Evolutionary conservation across 2,113 vertebrate species (phyloP).

Genomic region (Prietella phreatophila): DNA sequence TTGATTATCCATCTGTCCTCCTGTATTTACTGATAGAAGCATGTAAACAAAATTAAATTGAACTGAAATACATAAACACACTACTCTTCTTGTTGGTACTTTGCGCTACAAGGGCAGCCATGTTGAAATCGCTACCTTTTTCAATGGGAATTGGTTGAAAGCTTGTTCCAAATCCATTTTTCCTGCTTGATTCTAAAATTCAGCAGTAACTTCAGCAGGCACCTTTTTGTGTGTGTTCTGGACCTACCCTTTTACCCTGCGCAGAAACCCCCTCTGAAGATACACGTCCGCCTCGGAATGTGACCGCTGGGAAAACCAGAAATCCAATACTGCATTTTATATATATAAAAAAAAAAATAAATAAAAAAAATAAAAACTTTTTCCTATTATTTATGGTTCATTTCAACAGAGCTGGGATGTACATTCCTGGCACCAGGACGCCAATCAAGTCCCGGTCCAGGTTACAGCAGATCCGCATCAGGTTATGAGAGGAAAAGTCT

Average conservation of each 20-base stretch:
- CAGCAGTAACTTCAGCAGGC: neutral
- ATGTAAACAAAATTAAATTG: neutral
- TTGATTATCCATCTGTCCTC: neutral
- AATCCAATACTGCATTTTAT: neutral
- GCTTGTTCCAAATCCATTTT: neutral
- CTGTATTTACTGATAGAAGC: neutral
- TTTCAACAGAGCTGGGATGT: neutral
- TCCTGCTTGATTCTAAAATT: neutral
- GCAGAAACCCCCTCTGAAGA: neutral
- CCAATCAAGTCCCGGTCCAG: neutral
- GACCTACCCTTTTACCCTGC: neutral
- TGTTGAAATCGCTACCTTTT: neutral
- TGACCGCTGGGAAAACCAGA: neutral
- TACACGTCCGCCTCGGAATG: neutral
- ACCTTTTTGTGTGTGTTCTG: neutral
- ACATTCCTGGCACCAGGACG: neutral
- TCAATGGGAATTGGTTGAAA: neutral
- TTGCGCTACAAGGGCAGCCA: neutral
- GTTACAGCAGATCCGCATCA: neutral
- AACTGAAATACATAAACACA: too few species aligned
- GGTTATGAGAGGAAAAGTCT: constrained; percentile 50
- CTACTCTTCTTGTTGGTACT: neutral
- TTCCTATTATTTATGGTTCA: neutral
- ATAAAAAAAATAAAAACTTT: neutral
- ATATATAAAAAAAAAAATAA: too few species aligned